Conservation (phyloP, 2,113 vertebrate species). For the Nymphicus hollandicus region DNA sequence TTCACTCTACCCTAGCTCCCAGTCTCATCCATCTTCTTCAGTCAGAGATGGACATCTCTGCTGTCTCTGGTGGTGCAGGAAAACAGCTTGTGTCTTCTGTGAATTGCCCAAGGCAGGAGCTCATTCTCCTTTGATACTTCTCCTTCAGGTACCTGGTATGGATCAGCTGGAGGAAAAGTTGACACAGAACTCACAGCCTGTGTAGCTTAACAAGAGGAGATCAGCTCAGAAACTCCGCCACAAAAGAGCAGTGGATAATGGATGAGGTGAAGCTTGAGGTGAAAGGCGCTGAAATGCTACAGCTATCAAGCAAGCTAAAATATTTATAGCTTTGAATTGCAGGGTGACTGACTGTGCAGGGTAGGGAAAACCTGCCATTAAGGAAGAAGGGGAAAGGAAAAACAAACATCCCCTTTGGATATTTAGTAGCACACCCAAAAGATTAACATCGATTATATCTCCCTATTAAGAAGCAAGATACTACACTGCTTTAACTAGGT, state of each 20-base stretch:
- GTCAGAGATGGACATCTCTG: background rate
- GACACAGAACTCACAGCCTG: background rate
- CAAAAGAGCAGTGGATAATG: background rate
- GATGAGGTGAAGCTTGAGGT: background rate
- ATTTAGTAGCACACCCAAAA: constrained; percentile 22
- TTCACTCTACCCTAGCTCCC: background rate
- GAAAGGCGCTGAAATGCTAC: background rate
- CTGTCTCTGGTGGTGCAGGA: background rate
- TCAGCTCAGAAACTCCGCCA: background rate
- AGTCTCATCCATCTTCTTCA: background rate
- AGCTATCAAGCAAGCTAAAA: constrained; percentile 13
- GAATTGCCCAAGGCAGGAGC: background rate
- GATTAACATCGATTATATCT: constrained; percentile 47
- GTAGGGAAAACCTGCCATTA: constrained; percentile 17
- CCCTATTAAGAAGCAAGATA: constrained; percentile 3
- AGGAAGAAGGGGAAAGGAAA: constrained; percentile 42
- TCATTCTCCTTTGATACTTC: background rate
- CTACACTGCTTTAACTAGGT: background rate
- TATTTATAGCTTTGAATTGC: constrained; percentile 23
- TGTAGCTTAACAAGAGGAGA: background rate
- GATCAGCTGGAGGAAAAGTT: background rate
- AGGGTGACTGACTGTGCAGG: background rate
- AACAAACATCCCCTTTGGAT: constrained; percentile 50
- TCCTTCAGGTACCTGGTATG: background rate
- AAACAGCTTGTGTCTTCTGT: background rate